Evolutionary conservation across 2,888 invertebrate genomes (phyloP), one percentile per base, ranked within the genome.

Genomic region (Criorhina ranunculi): DNA sequence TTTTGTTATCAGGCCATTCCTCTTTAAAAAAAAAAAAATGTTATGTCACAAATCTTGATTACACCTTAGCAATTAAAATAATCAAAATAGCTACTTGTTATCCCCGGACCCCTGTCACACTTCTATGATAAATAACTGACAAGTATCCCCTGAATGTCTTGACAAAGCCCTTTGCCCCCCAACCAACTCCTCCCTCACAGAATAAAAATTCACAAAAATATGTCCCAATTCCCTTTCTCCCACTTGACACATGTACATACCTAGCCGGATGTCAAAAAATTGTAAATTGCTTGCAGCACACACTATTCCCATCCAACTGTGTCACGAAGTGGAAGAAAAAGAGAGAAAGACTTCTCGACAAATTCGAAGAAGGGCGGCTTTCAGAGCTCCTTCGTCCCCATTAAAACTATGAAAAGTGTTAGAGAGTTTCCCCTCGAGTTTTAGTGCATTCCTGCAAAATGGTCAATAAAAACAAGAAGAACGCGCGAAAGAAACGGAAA

Each of bases 241-340:
- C 19, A 69, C 69, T 75, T 75, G 75, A 69, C 69, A 69, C 62
- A 31, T 42, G 75, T 62, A 69, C 62, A 19, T 42, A 42, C 46
- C 40, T 40, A 55, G 40, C 24, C 49, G 51, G 42, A 70, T 76
- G 81, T 81, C 81, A 81, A 76, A 81, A 81, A 70, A 57, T 59
- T 4, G 17, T 81, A 76, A 81, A 81, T 64, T 70, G 81, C 81
- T 64, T 81, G 69, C 76, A 69, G 69, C 69, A 76, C 46, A 62
- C n/a, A 24, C 24, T 49, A 62, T 70, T 59, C 35, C 57, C 35
- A 29, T 76, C 76, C 76, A 76, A 76, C 69, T 81, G 49, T 81
- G 80, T 75, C 80, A 81, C 67, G 49, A 37, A n/a, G 44, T 1
- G 17, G 17, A 12, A 46, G 19, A 24, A 4, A 24, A 24, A 46